Evolutionary conservation across 1,140 invertebrate species (phyloP).

Genomic region (Eupristina koningsbergeri): DNA sequence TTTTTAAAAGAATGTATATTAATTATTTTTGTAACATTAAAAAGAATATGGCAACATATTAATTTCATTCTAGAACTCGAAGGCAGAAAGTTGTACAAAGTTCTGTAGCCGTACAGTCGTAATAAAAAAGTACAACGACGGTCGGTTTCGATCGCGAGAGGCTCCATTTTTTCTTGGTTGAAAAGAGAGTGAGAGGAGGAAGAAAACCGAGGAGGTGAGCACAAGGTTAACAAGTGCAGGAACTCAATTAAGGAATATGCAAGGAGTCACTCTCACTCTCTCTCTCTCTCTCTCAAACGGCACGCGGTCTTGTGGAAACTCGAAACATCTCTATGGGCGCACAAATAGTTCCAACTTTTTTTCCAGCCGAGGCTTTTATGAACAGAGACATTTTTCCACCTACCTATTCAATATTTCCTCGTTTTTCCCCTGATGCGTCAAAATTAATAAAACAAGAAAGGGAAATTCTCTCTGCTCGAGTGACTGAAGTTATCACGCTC

Average conservation of each 20-base stretch:
- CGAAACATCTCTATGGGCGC: neutral
- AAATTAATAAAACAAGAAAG: constrained; percentile 36
- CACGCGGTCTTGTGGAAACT: constrained; percentile 13
- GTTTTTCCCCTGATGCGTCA: neutral
- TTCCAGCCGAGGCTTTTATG: constrained; percentile 9
- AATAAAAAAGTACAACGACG: neutral
- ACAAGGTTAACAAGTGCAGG: constrained; percentile 39
- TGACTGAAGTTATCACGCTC: constrained; percentile 1
- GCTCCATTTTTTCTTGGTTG: neutral
- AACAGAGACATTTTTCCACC: constrained; percentile 28
- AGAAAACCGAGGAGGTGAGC: neutral
- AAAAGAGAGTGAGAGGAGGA: constrained; percentile 8
- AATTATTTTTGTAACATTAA: neutral
- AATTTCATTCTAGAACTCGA: neutral
- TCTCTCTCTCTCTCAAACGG: neutral
- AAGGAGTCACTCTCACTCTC: neutral
- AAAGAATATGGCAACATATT: neutral
- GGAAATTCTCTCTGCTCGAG: neutral
- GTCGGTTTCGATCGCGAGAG: neutral
- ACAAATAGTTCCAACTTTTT: constrained; percentile 35
- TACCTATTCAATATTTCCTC: neutral
- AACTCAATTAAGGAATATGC: constrained; percentile 45
- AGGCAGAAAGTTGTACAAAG: neutral
- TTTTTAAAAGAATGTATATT: neutral
- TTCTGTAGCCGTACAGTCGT: neutral